Percentiles rank a stretch among this genome's conserved stretches.
phyloP scores from a whole-genome alignment of 2,888 invertebrate genomes.

The Aromia moschata region DNA sequence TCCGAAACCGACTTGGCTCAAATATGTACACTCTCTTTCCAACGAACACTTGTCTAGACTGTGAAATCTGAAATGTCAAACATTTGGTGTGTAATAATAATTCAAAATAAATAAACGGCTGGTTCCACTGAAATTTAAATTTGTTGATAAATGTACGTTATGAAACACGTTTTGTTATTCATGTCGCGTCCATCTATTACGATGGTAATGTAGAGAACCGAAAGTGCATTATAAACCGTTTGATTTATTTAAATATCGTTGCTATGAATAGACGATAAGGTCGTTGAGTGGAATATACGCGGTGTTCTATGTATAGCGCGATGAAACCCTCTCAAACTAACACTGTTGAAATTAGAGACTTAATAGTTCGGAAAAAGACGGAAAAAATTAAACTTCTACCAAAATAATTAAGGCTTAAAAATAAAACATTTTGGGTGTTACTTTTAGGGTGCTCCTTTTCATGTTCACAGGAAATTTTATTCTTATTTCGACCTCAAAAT shows the following conservation, averaged over 20 bases:
- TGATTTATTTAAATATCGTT: background rate
- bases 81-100: slow-evolving; percentile 5
- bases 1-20: slow-evolving; percentile 17
- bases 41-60: slow-evolving; percentile 15
- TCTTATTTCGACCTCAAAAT: too few species aligned
- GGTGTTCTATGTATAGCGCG: too few species aligned
- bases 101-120: slow-evolving; percentile 8
- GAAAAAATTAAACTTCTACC: too few species aligned
- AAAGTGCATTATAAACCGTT: background rate
- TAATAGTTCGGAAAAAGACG: too few species aligned
- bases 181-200: background rate
- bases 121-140: background rate
- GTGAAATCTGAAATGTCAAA: slow-evolving; percentile 19
- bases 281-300: too few species aligned
- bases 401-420: too few species aligned
- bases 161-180: background rate
- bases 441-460: too few species aligned
- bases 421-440: too few species aligned
- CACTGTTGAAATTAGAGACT: too few species aligned
- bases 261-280: background rate
- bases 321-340: too few species aligned
- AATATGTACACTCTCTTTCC: slow-evolving; percentile 12
- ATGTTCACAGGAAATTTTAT: too few species aligned
- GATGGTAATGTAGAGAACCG: background rate
- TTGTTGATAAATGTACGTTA: background rate